Percentiles rank a stretch among this genome's conserved stretches.
Conservation (phyloP, 37 sponge, comb jelly and placozoan genomes). For the Diacarnus erythraeanus region DNA sequence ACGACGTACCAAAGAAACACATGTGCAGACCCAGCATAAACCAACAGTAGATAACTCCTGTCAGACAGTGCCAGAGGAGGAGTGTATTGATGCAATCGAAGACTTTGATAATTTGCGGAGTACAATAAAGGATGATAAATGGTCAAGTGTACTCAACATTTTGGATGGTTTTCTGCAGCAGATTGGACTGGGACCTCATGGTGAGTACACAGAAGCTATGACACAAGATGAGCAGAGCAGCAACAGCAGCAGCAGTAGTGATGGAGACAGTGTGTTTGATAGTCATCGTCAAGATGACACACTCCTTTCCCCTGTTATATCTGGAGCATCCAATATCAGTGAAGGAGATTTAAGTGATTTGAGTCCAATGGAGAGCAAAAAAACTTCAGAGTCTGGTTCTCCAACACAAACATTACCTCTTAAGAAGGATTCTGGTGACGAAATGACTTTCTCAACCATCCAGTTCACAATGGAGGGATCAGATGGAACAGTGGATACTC, state of each 20-base stretch:
- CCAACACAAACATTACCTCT: neutral
- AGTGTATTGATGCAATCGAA: neutral
- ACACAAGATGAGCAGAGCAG: neutral
- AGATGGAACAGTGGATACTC: neutral
- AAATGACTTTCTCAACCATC: neutral
- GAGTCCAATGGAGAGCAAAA: neutral
- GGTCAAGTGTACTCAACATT: neutral
- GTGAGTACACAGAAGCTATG: neutral
- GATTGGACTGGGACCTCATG: neutral
- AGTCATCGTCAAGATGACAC: neutral
- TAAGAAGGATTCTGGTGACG: neutral
- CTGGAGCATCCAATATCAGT: constrained; percentile 56
- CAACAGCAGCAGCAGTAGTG: neutral
- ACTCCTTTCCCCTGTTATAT: constrained; percentile 41
- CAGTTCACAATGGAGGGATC: too few species aligned
- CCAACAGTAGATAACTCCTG: neutral
- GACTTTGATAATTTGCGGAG: neutral
- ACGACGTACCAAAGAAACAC: neutral
- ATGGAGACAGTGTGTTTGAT: neutral
- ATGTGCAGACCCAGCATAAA: neutral
- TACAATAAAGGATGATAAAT: neutral
- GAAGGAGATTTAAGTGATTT: constrained; percentile 51
- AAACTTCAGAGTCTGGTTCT: neutral
- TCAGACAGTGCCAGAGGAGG: neutral
- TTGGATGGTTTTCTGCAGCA: neutral